phyloP scores from a whole-genome alignment of 2,113 vertebrate species.

The Arenaria interpres region DNA sequence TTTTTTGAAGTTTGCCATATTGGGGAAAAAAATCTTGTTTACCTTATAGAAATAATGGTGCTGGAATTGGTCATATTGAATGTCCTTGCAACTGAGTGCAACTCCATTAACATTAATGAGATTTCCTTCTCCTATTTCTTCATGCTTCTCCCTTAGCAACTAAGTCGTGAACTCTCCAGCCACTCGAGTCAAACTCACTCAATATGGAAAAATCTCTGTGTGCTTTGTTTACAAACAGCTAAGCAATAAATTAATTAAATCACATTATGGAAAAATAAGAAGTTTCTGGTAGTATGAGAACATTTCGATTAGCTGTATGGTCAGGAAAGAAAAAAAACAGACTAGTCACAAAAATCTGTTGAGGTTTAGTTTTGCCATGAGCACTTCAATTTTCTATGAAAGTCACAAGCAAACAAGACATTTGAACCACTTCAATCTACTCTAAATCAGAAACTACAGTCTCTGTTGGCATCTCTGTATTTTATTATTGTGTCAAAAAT shows the following conservation, averaged over 20 bases:
- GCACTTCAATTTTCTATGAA: not conserved
- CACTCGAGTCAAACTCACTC: not conserved
- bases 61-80: not conserved
- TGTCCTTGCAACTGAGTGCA: not conserved
- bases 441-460: not conserved
- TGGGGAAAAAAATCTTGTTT: not conserved
- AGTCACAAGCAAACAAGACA: not conserved
- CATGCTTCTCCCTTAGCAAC: not conserved
- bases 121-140: not conserved
- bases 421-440: not conserved
- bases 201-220: not conserved
- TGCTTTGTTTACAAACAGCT: not conserved
- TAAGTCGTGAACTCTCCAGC: not conserved
- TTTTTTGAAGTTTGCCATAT: not conserved
- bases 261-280: not conserved
- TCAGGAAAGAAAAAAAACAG: not conserved
- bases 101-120: not conserved
- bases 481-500: conserved; percentile 20
- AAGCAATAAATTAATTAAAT: not conserved
- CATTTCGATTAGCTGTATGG: not conserved
- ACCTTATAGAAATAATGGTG: not conserved
- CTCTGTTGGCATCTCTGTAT: not conserved
- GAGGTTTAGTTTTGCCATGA: not conserved
- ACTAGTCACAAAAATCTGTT: not conserved
- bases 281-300: not conserved